Percentiles rank a stretch among this genome's conserved stretches.
These are phyloP conservation scores for Terrapene triunguis DNA, from an alignment of 2,113 vertebrate species.

Conservation along the genomic window DNA sequence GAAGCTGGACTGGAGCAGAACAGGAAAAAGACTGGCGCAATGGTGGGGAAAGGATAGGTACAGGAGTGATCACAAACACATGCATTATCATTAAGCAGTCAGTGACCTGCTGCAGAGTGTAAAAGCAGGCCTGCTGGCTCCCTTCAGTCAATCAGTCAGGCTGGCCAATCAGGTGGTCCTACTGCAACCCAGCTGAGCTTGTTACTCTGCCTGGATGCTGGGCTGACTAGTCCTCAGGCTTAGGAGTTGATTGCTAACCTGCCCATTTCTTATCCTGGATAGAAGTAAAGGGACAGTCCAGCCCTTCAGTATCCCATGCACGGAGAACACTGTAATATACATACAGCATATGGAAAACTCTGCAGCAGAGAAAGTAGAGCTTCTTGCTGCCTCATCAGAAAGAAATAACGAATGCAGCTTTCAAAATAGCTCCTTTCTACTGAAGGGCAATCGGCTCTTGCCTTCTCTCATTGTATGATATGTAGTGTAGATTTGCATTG, in stretches of 20 bases:
- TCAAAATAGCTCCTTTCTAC: slow-evolving; percentile 30
- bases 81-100: too few species aligned
- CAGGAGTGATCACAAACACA: background rate
- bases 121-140: too few species aligned
- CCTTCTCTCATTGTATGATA: slow-evolving; percentile 12
- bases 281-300: background rate
- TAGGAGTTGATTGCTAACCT: background rate
- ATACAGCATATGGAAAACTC: background rate
- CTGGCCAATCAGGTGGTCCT: too few species aligned
- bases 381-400: slow-evolving; percentile 39
- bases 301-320: background rate
- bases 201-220: too few species aligned
- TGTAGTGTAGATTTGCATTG: slow-evolving; percentile 31
- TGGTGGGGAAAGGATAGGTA: background rate
- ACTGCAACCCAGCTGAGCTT: too few species aligned
- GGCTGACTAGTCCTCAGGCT: too few species aligned
- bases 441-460: background rate
- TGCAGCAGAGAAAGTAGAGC: background rate
- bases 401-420: slow-evolving; percentile 15
- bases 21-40: background rate
- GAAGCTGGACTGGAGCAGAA: background rate
- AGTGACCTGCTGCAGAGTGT: too few species aligned
- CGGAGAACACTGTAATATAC: background rate
- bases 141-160: too few species aligned
- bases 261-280: background rate